These are phyloP conservation scores for Apodemia hepburni DNA, from an alignment of 2,888 invertebrate genomes.

Conservation along the genomic window DNA sequence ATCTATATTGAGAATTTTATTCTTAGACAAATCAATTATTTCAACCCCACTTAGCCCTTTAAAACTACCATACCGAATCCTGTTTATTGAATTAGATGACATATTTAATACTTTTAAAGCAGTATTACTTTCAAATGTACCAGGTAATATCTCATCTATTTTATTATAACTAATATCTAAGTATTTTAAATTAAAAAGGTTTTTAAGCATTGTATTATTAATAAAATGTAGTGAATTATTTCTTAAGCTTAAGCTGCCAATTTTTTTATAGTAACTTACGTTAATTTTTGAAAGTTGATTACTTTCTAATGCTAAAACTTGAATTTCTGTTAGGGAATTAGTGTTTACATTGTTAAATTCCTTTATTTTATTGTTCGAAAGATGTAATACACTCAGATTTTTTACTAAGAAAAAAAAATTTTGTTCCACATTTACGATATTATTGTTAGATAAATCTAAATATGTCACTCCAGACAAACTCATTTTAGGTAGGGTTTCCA, in stretches of 20 bases:
- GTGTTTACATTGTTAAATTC: conserved; percentile 49
- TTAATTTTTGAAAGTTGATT: conserved; percentile 51
- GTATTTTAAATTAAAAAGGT: conserved; percentile 47
- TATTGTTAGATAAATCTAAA: conserved; percentile 52
- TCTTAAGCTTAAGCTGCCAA: conserved; percentile 51
- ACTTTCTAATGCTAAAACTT: conserved; percentile 47
- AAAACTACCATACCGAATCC: conserved; percentile 56
- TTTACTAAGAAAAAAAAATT: conserved; percentile 38
- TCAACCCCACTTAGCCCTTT: conserved; percentile 57
- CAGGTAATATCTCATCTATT: conserved; percentile 50
- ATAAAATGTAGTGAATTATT: conserved; percentile 46
- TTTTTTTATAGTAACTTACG: conserved; percentile 47
- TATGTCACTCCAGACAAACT: conserved; percentile 33
- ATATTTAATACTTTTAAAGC: conserved; percentile 55
- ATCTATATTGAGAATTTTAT: conserved; percentile 50
- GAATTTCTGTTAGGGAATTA: conserved; percentile 46
- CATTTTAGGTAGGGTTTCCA: conserved; percentile 35
- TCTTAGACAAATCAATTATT: conserved; percentile 57
- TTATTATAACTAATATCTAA: conserved; percentile 57
- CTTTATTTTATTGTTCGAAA: conserved; percentile 50
- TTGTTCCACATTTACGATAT: conserved; percentile 39
- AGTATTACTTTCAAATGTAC: conserved; percentile 54
- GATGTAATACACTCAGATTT: conserved; percentile 46
- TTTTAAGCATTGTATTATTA: conserved; percentile 45
- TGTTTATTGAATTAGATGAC: conserved; percentile 50